Evolutionary conservation across 2,113 vertebrate genomes (phyloP), one percentile per base, ranked within the genome.

Genomic region (Falco punctatus): DNA sequence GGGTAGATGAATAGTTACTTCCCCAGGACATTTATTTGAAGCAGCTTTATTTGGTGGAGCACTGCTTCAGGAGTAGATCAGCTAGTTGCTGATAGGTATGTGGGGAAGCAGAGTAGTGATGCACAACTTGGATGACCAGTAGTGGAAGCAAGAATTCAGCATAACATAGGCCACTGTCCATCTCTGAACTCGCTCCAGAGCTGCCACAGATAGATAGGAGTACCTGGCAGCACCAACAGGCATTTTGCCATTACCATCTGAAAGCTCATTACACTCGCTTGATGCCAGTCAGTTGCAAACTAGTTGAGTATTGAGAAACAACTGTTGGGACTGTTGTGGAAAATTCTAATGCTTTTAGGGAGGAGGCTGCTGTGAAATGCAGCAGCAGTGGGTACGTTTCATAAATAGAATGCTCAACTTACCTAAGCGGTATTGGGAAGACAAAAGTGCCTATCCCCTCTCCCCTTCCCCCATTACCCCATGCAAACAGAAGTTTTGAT

Each of bases 291-390:
- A 27, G 48, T 40, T 96, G 78, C 89, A 79, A 85, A 75, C 57
- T 7, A 35, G 44, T 11, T 92, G 91, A 82, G 72, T 72, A 26
- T 92, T 96, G 91, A 83, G 87, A 96, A 96, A 96, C 55, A 42
- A 3, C 57, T 91, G 38, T 79, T 79, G 73, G 61, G 48, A 59
- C 69, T 84, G 69, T 55, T 94, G 88, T 96, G 81, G 87, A 91
- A 90, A 92, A 87, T 95, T 96, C 81, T 54, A 2, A 30, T 91
- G 62, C 73, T 95, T 81, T 84, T 67, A 92, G 70, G 84, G 89
- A 85, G 84, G 81, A 87, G 65, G 46, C 67, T 86, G n/a, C 80
- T 94, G 69, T 28, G 44, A 95, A 87, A 75, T 57, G n/a, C 46
- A 88, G 32, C 40, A 62, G 28, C 58, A 33, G 26, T 10, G 14